These are phyloP conservation scores for Chascanopsetta lugubris DNA, from an alignment of 2,113 vertebrate genomes.

Conservation along the genomic window DNA sequence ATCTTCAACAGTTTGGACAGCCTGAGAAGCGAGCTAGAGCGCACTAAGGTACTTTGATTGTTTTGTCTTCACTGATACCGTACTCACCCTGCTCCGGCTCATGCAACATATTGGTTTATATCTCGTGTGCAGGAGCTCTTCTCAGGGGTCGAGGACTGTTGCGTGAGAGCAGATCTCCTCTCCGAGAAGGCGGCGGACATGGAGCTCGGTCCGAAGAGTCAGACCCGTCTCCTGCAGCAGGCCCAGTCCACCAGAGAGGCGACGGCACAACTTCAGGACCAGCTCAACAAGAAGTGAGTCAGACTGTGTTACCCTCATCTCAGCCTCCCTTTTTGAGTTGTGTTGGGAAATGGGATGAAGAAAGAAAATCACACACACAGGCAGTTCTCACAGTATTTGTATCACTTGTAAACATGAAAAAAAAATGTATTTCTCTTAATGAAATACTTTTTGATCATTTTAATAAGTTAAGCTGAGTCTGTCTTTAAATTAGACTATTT, in stretches of 20 bases:
- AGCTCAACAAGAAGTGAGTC: constrained; percentile 88
- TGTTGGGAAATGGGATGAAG: too few relatives aligned
- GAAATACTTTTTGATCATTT: too few relatives aligned
- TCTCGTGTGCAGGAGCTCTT: constrained; percentile 83
- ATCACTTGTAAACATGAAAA: too few relatives aligned
- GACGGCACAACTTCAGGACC: constrained; percentile 84
- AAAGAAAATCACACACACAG: too few relatives aligned
- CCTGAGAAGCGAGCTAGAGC: constrained; percentile 59
- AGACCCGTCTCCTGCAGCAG: constrained; percentile 85
- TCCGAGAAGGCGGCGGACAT: constrained; percentile 88
- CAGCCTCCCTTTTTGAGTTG: not conserved
- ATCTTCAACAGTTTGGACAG: constrained; percentile 70
- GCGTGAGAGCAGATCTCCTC: constrained; percentile 83
- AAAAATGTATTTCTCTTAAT: too few relatives aligned
- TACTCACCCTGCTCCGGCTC: not conserved
- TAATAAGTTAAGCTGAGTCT: too few relatives aligned
- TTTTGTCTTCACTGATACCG: not conserved
- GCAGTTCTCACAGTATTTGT: too few relatives aligned
- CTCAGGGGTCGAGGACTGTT: constrained; percentile 81
- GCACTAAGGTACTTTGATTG: constrained; percentile 58
- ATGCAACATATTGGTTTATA: not conserved
- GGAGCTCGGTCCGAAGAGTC: constrained; percentile 86
- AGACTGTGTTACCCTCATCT: constrained; percentile 13
- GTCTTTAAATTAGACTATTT: too few relatives aligned
- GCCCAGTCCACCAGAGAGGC: constrained; percentile 85